Percentiles rank a stretch among this genome's conserved stretches.
phyloP scores from a whole-genome alignment of 2,888 invertebrate species.

The Phasia obesa region DNA sequence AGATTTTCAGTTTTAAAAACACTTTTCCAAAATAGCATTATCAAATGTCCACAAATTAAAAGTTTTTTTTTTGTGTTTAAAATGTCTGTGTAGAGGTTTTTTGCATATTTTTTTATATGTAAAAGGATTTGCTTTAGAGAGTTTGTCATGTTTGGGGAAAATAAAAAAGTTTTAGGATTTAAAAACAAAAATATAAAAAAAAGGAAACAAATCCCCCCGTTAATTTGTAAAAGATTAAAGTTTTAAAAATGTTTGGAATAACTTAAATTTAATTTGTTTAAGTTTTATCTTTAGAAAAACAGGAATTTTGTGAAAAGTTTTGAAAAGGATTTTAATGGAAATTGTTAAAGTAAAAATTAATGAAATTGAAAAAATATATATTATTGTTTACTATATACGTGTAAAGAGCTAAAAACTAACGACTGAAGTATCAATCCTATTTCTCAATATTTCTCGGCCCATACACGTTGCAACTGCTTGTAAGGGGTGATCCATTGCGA shows the following conservation, averaged over 20 bases:
- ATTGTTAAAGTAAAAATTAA: too few species aligned
- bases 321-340: not conserved
- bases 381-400: too few species aligned
- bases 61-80: constrained; percentile 23
- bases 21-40: constrained; percentile 58
- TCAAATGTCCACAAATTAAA: constrained; percentile 64
- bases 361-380: not conserved
- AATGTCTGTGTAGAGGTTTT: not conserved
- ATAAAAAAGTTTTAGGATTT: constrained; percentile 21
- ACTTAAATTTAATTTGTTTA: constrained; percentile 44
- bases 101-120: constrained; percentile 17
- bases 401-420: too few species aligned
- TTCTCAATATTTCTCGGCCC: too few species aligned
- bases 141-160: constrained; percentile 20
- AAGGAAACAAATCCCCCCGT: too few species aligned
- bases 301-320: constrained; percentile 11
- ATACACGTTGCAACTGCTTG: too few species aligned
- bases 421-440: too few species aligned
- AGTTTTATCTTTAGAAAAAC: constrained; percentile 21
- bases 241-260: constrained; percentile 22
- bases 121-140: constrained; percentile 12
- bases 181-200: not conserved
- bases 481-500: too few species aligned
- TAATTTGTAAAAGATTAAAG: constrained; percentile 66
- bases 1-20: constrained; percentile 29